phyloP scores from a whole-genome alignment of 2,888 invertebrate species.

The Trichogramma dendrolimi region DNA sequence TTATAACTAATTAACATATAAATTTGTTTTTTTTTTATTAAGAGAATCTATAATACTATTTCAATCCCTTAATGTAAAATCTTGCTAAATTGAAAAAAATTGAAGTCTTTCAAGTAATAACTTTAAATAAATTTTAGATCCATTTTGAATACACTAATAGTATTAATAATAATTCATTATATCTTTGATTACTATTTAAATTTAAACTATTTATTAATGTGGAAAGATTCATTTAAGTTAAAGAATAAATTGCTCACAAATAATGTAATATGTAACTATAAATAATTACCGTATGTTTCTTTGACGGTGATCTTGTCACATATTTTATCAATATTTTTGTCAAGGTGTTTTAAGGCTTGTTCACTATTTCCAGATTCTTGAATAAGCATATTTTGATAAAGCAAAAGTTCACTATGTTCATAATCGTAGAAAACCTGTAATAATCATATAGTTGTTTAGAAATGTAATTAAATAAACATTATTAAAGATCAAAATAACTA shows the following conservation, averaged over 20 bases:
- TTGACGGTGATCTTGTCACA: conserved; percentile 89
- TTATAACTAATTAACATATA: background rate
- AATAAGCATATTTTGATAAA: conserved; percentile 96
- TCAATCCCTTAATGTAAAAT: background rate
- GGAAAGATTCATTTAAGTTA: background rate
- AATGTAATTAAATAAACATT: conserved; percentile 14
- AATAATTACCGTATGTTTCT: conserved; percentile 77
- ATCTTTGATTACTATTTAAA: conserved; percentile 4
- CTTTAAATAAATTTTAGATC: no score
- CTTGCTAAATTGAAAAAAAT: background rate
- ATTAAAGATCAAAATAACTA: background rate
- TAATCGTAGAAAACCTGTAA: conserved; percentile 70
- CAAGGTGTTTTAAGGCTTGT: conserved; percentile 83
- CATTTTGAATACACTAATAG: background rate
- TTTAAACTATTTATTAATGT: background rate
- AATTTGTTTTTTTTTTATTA: background rate
- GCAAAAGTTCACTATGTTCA: conserved; percentile 93
- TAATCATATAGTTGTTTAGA: conserved; percentile 5
- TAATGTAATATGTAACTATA: conserved; percentile 8
- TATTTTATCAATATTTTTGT: conserved; percentile 83
- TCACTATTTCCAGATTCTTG: conserved; percentile 86
- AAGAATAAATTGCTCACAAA: conserved; percentile 21
- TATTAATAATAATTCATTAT: background rate
- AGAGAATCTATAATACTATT: no score
- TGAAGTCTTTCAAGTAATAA: no score